phyloP scores from a whole-genome alignment of 2,888 invertebrate species.

The Mythimna loreyi region DNA sequence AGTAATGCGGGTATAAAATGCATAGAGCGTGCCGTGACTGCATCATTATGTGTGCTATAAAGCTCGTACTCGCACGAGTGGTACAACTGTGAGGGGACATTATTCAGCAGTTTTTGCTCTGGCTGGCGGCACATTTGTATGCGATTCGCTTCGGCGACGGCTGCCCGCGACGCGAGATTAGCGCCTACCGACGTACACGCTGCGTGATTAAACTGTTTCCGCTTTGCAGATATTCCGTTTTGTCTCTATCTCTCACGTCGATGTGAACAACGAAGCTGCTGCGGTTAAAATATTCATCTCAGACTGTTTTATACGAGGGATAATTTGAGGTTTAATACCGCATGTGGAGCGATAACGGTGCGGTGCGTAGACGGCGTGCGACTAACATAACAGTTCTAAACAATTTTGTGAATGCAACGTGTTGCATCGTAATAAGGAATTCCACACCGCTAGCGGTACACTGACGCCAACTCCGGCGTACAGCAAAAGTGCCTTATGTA shows the following conservation, averaged over 20 bases:
- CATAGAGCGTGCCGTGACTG: conserved; percentile 79
- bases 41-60: conserved; percentile 82
- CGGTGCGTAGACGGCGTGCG: conserved; percentile 67
- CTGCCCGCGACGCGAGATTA: conserved; percentile 84
- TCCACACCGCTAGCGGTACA: conserved; percentile 79
- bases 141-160: conserved; percentile 85
- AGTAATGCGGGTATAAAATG: conserved; percentile 76
- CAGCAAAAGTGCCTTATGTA: conserved; percentile 82
- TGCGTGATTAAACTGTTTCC: conserved; percentile 86
- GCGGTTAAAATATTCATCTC: conserved; percentile 46
- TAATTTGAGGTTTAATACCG: conserved; percentile 46
- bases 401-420: conserved; percentile 78
- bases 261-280: conserved; percentile 47
- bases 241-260: conserved; percentile 63
- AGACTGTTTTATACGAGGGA: conserved; percentile 41
- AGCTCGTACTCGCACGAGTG: conserved; percentile 72
- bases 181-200: conserved; percentile 78
- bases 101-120: conserved; percentile 87
- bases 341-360: conserved; percentile 66
- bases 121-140: conserved; percentile 85
- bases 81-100: conserved; percentile 80
- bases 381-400: conserved; percentile 69
- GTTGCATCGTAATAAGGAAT: conserved; percentile 82
- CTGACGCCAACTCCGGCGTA: conserved; percentile 72
- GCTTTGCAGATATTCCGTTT: conserved; percentile 76